phyloP scores from a whole-genome alignment of 2,113 vertebrate species.

The Lepisosteus oculatus region DNA sequence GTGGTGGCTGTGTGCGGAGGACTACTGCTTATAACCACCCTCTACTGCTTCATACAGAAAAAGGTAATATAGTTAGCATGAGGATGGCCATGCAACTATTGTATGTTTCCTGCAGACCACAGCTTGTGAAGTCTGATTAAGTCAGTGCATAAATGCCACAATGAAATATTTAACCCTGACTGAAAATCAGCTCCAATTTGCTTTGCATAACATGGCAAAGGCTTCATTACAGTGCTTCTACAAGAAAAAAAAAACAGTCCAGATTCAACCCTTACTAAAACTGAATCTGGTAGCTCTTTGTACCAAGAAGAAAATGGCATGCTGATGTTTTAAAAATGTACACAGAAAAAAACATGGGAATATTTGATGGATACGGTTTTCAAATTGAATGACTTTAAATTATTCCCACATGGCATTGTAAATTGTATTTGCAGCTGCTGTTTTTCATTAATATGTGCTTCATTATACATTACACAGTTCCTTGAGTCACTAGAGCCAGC shows the following conservation, averaged over 20 bases:
- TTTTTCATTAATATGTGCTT: too few species aligned
- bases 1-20: conserved; percentile 19
- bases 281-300: not conserved
- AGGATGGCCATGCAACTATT: too few species aligned
- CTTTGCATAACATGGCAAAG: too few species aligned
- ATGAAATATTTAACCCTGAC: too few species aligned
- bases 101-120: too few species aligned
- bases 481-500: too few species aligned
- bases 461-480: too few species aligned
- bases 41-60: conserved; percentile 24
- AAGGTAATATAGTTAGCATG: conserved; percentile 15
- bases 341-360: not conserved
- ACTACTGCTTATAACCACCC: conserved; percentile 22
- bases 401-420: not conserved
- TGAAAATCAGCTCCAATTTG: too few species aligned
- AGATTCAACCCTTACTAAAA: not conserved
- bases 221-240: too few species aligned
- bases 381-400: not conserved
- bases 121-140: too few species aligned
- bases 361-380: not conserved
- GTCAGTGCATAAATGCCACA: too few species aligned
- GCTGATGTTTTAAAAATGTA: not conserved
- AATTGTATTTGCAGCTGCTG: not conserved
- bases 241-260: too few species aligned
- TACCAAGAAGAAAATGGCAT: not conserved